These are phyloP conservation scores for Dascyllus trimaculatus DNA, from an alignment of 2,113 vertebrate genomes.

Conservation along the genomic window DNA sequence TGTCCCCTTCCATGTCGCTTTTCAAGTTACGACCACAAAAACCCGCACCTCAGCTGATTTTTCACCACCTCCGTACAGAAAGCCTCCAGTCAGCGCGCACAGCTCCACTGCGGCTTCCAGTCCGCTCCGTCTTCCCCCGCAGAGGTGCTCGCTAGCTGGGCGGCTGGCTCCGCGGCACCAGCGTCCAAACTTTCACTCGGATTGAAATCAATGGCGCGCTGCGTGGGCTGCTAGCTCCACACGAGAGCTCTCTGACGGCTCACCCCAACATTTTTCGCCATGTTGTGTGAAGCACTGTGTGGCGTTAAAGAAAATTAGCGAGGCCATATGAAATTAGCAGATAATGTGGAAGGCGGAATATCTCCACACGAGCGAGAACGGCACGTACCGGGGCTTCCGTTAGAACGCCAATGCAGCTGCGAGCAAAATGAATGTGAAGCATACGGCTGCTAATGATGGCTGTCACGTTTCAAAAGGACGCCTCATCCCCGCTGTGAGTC, in stretches of 20 bases:
- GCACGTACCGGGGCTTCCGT: conserved; percentile 22
- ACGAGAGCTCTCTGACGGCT: neutral
- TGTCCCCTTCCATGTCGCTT: too few species aligned
- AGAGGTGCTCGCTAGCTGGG: neutral
- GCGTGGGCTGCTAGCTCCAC: neutral
- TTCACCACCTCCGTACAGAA: too few species aligned
- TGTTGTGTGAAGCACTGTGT: too few species aligned
- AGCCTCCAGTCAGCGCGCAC: neutral
- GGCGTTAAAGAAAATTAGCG: neutral
- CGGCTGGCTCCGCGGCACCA: neutral
- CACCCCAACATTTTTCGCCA: too few species aligned
- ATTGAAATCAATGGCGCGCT: neutral
- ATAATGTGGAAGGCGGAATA: neutral
- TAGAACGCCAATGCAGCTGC: conserved; percentile 29
- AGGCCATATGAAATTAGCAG: neutral
- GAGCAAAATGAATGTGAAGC: neutral
- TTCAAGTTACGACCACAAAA: too few species aligned
- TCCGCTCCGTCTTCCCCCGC: neutral
- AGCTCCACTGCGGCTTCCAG: neutral
- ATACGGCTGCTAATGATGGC: neutral
- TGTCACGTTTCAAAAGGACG: neutral
- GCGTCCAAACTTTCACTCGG: conserved; percentile 38
- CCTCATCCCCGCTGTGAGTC: conserved; percentile 27
- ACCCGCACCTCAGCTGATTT: too few species aligned
- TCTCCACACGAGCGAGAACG: conserved; percentile 26